Base-by-base conservation (phyloP, 2,113 vertebrate genomes). In the Fukomys damarensis region DNA sequence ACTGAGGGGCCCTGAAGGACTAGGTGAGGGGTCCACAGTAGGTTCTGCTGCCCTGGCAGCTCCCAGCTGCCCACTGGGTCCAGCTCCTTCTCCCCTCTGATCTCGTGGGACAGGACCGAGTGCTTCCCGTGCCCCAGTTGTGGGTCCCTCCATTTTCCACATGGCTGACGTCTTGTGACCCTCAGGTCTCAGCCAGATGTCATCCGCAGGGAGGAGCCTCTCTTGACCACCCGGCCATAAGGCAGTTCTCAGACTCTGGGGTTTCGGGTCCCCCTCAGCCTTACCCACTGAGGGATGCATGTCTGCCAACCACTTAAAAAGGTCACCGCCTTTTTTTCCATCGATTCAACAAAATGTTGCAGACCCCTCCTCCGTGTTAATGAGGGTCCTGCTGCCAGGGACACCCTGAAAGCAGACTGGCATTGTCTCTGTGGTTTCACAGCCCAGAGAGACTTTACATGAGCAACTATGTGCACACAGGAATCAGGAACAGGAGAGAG, bases 401-500 rank as follows among this genome's bases (percentile, higher is more conserved):
- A 58, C 13, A 26, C 80, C 22, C 20, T 20, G 1, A 54, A 74
- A 13, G 22, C 32, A 10, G 54, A 19, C 5, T 7, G 65, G 43
- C 24, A 1, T 7, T 0, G 0, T 4, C 58, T 14, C 13, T 7
- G 4, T 16, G 26, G n/a, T 19, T 16, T 56, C 56, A 46, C 14
- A 32, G 74, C 10, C 30, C 17, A 20, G 52, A 28, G 7, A 17
- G 10, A 30, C 26, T 26, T 49, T 8, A 32, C 49, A 24, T 41
- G 88, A 74, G 0, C 54, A 61, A 5, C 9, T 46, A 1, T 66
- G 8, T 24, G 11, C 14, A 80, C 82, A 46, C 20, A 16, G 61
- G 59, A 16, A 11, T 7, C 43, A 24, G 1, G 28, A 24, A 61
- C 38, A 19, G 72, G 49, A n/a, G 35, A 26, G 8, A 46, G n/a